Percentiles rank a stretch among this genome's conserved stretches.
These are phyloP conservation scores for Ptiloglossa arizonensis DNA, from an alignment of 1,140 invertebrate genomes.

Conservation along the genomic window DNA sequence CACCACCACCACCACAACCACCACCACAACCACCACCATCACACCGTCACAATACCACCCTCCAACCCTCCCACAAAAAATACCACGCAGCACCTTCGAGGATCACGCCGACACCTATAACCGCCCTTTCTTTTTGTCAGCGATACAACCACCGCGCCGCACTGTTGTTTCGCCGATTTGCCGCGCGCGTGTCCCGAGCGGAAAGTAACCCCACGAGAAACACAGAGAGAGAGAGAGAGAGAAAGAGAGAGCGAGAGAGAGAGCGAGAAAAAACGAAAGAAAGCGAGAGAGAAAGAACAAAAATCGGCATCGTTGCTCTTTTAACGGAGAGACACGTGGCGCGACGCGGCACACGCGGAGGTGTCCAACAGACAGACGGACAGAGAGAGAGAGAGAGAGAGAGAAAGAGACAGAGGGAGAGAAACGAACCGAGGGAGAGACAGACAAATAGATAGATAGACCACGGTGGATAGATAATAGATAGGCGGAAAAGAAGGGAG, in stretches of 20 bases:
- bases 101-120: constrained; percentile 14
- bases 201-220: neutral
- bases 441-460: neutral
- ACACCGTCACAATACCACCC: constrained; percentile 28
- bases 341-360: constrained; percentile 64
- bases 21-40: constrained; percentile 23
- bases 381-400: constrained; percentile 29
- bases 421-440: constrained; percentile 1
- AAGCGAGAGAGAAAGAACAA: neutral
- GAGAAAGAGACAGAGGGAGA: constrained; percentile 9
- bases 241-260: neutral
- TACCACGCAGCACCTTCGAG: constrained; percentile 26
- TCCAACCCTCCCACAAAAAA: constrained; percentile 22
- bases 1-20: neutral
- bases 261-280: neutral
- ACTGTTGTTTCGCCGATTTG: neutral
- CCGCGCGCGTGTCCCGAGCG: constrained; percentile 13
- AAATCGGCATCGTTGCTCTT: constrained; percentile 8
- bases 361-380: constrained; percentile 14
- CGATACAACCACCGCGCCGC: neutral
- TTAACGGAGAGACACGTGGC: constrained; percentile 70
- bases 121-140: neutral
- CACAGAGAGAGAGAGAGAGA: no score
- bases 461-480: constrained; percentile 45
- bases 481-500: constrained; percentile 41